A percentile compares a stretch with the other conserved stretches of the same genome.
phyloP scores from a whole-genome alignment of 2,888 invertebrate genomes.

The Parnassius orleans region DNA sequence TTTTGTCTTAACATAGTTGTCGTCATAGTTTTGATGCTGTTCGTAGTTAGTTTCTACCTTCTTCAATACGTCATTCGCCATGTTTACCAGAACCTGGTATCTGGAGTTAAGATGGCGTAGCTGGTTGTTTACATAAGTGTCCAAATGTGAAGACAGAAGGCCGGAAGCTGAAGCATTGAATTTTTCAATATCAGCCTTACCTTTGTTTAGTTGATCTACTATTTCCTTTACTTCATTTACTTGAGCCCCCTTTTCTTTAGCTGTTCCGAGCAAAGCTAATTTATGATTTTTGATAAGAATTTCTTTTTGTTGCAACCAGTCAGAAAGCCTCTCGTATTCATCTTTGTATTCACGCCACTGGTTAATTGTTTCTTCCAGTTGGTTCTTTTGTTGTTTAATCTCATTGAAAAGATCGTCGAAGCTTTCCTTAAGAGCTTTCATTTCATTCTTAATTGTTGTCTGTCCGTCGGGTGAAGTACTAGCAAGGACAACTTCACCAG shows the following conservation, averaged over 20 bases:
- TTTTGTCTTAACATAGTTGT: constrained; percentile 87
- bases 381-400: constrained; percentile 91
- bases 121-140: constrained; percentile 93
- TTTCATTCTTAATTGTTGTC: constrained; percentile 90
- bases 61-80: constrained; percentile 93
- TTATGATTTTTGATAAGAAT: constrained; percentile 95
- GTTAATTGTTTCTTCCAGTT: constrained; percentile 88
- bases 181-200: constrained; percentile 90
- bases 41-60: constrained; percentile 94
- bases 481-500: constrained; percentile 92
- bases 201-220: constrained; percentile 86
- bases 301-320: constrained; percentile 96
- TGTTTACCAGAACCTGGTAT: constrained; percentile 93
- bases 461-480: constrained; percentile 91
- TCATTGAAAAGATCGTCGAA: constrained; percentile 93
- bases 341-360: constrained; percentile 96
- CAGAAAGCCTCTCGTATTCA: constrained; percentile 93
- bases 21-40: constrained; percentile 90
- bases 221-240: constrained; percentile 90
- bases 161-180: constrained; percentile 90
- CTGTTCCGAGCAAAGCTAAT: constrained; percentile 88
- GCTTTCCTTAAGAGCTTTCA: constrained; percentile 90
- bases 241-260: constrained; percentile 92
- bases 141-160: constrained; percentile 90
- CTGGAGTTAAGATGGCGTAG: constrained; percentile 91